Evolutionary conservation across 2,113 vertebrate genomes (phyloP).

Genomic region (Lanius ludovicianus): DNA sequence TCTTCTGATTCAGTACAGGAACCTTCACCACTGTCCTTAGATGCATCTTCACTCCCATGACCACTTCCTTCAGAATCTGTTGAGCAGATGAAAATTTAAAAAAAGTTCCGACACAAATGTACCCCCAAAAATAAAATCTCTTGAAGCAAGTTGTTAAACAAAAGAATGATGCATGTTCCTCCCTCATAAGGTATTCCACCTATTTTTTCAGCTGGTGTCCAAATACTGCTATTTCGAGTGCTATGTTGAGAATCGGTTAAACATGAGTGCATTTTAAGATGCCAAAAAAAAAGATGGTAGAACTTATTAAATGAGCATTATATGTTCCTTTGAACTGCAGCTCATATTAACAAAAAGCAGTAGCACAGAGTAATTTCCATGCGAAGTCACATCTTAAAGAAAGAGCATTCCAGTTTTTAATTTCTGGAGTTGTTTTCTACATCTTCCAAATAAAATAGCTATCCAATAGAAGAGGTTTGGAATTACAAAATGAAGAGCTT

Average conservation of each 20-base stretch:
- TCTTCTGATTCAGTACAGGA: constrained; percentile 91
- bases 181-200: constrained; percentile 55
- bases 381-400: constrained; percentile 6
- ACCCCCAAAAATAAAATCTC: constrained; percentile 73
- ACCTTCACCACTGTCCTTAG: constrained; percentile 89
- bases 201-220: constrained; percentile 58
- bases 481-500: background rate
- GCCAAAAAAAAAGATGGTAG: constrained; percentile 20
- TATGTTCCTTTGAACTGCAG: constrained; percentile 12
- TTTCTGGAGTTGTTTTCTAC: background rate
- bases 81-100: constrained; percentile 81
- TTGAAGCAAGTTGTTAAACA: constrained; percentile 67
- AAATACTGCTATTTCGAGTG: constrained; percentile 43
- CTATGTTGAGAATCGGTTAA: constrained; percentile 51
- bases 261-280: constrained; percentile 22
- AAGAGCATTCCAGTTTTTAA: background rate
- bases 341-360: background rate
- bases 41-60: constrained; percentile 93
- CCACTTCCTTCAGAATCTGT: constrained; percentile 95
- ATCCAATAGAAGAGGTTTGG: background rate
- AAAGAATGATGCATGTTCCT: constrained; percentile 66
- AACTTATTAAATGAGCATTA: constrained; percentile 1
- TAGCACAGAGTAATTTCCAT: background rate
- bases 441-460: background rate
- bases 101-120: constrained; percentile 78